Evolutionary conservation across 2,888 invertebrate genomes (phyloP).

Genomic region (Plebejus melissa): DNA sequence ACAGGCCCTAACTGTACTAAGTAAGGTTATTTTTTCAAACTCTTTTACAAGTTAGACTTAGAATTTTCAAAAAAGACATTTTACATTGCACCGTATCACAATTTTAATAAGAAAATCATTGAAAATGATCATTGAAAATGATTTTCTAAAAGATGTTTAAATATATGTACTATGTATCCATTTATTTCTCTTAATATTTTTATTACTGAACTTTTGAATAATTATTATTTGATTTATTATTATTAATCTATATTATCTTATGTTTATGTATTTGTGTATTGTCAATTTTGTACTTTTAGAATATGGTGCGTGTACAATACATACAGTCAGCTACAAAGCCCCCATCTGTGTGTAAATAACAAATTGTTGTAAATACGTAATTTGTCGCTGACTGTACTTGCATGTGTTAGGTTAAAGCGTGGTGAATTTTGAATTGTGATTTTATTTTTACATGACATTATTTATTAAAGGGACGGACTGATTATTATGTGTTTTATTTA

Average conservation of each 20-base stretch:
- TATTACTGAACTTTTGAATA: no score
- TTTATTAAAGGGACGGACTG: slow-evolving; percentile 73
- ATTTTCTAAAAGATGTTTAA: no score
- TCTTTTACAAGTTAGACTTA: neutral
- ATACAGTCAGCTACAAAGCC: slow-evolving; percentile 3
- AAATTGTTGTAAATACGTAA: slow-evolving; percentile 14
- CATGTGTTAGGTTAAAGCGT: neutral
- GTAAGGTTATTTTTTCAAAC: neutral
- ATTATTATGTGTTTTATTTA: slow-evolving; percentile 41
- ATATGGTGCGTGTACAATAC: slow-evolving; percentile 50
- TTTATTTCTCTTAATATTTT: no score
- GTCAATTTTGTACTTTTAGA: slow-evolving; percentile 34
- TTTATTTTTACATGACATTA: slow-evolving; percentile 70
- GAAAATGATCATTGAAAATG: no score
- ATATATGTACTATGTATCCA: no score
- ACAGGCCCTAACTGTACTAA: neutral
- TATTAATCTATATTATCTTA: no score
- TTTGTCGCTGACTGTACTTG: slow-evolving; percentile 1
- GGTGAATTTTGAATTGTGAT: slow-evolving; percentile 48
- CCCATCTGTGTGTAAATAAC: slow-evolving; percentile 15
- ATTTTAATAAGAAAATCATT: neutral
- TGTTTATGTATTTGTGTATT: neutral
- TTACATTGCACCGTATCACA: neutral
- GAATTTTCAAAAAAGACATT: neutral
- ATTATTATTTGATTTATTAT: no score